Evolutionary conservation across 2,888 invertebrate genomes (phyloP), one percentile per base, ranked within the genome.

Genomic region (Rhimphoctona megacephalus): DNA sequence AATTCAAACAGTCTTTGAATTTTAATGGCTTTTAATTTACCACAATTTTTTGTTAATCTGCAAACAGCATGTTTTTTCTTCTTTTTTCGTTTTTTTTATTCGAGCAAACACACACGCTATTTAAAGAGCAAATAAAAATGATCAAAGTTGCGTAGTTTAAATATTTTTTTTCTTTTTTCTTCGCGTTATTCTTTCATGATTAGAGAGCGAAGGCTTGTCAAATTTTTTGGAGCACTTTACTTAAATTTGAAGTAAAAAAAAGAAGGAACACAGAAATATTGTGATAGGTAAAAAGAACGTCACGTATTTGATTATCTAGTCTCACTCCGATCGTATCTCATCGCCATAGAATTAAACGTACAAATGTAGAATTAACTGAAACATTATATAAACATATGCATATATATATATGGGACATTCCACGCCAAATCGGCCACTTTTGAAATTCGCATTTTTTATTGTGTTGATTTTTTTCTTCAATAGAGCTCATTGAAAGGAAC

Each of bases 231-330:
- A 22, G 25, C 74, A 39, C 39, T 22, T 25, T 14, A 46, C 25
- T 52, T 22, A 19, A 14, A 73, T 33, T 73, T 54, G 36, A 5
- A 49, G 11, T 33, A 30, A 36, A 25, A 11, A 39, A 74, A 14
- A 11, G 17, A 19, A 30, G 8, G 22, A 57, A 39, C 14, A 73
- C 17, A 25, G 54, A 57, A 54, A 54, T 54, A 74, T 57, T 39
- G 17, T 43, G 39, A 74, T 39, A 25, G 73, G 22, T 36, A 17
- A 22, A 73, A 39, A 73, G 14, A 74, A 57, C 9, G 39, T 57
- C n/a, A 74, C 73, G 25, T 57, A 14, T 73, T 73, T 52, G n/a
- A 36, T 54, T 7, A 73, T n/a, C 69, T 72, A n/a, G 52, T 72
- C 33, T 54, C 36, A 22, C 36, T 73, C 33, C 14, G 9, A 54